Evolutionary conservation across 2,797 vertebrate genomes (phyloP).

Genomic region (Choloepus didactylus): DNA sequence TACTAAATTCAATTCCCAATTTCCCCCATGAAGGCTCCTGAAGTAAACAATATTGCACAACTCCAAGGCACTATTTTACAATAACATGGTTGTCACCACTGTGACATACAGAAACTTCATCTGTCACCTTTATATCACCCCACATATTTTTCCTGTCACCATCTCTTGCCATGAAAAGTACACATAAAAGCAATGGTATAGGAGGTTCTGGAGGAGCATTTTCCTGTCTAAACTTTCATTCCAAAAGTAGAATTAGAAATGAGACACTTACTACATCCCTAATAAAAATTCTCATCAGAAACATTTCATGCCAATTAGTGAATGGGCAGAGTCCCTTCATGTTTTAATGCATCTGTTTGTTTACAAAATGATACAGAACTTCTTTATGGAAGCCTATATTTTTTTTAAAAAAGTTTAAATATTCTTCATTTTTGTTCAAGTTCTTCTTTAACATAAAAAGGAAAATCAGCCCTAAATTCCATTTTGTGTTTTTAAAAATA

Average conservation of each 20-base stretch:
- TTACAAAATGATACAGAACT: neutral
- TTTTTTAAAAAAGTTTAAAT: neutral
- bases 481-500: neutral
- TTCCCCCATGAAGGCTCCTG: slow-evolving; percentile 48
- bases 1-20: slow-evolving; percentile 67
- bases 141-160: slow-evolving; percentile 47
- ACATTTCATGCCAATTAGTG: neutral
- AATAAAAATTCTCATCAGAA: neutral
- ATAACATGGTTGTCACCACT: slow-evolving; percentile 70
- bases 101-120: slow-evolving; percentile 60
- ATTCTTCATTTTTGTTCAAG: neutral
- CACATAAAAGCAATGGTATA: neutral
- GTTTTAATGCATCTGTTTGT: neutral
- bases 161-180: slow-evolving; percentile 20
- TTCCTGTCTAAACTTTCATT: slow-evolving; percentile 12
- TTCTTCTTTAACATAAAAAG: neutral
- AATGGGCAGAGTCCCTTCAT: neutral
- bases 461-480: neutral
- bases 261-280: neutral
- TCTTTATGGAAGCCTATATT: neutral
- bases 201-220: neutral
- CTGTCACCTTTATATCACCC: slow-evolving; percentile 37
- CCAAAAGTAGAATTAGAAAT: slow-evolving; percentile 14
- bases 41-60: slow-evolving; percentile 74
- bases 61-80: slow-evolving; percentile 66